These are phyloP conservation scores for Graphium colonna DNA, from an alignment of 2,888 invertebrate species.

Conservation along the genomic window DNA sequence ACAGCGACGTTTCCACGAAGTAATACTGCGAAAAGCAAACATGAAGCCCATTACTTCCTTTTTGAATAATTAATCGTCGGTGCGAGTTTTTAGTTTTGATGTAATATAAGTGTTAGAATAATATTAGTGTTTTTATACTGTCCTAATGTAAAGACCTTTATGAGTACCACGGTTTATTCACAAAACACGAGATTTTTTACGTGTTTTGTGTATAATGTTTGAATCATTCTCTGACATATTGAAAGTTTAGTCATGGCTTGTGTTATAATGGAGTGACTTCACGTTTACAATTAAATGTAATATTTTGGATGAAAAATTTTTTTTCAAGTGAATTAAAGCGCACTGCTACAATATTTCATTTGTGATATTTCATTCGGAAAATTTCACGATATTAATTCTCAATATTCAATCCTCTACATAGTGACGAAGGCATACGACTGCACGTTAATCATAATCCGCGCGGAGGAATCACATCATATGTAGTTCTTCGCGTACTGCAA, in stretches of 20 bases:
- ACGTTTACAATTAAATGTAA: too few species aligned
- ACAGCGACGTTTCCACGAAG: constrained; percentile 7
- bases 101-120: neutral
- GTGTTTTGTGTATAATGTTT: too few species aligned
- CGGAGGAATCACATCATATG: constrained; percentile 13
- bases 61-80: neutral
- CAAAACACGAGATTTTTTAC: too few species aligned
- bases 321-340: neutral
- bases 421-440: neutral
- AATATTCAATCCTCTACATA: neutral
- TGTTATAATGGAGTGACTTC: too few species aligned
- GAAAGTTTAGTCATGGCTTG: too few species aligned
- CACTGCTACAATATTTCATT: neutral
- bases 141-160: too few species aligned
- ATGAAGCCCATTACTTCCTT: neutral
- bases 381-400: too few species aligned
- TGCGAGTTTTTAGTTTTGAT: too few species aligned
- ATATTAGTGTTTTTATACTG: too few species aligned
- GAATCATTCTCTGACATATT: too few species aligned
- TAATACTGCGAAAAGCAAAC: constrained; percentile 1
- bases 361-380: neutral
- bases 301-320: too few species aligned
- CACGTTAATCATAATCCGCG: constrained; percentile 9
- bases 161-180: too few species aligned
- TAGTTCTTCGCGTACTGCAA: constrained; percentile 17